phyloP scores from a whole-genome alignment of 2,888 invertebrate species.

The Scaptomyza tumidula region DNA sequence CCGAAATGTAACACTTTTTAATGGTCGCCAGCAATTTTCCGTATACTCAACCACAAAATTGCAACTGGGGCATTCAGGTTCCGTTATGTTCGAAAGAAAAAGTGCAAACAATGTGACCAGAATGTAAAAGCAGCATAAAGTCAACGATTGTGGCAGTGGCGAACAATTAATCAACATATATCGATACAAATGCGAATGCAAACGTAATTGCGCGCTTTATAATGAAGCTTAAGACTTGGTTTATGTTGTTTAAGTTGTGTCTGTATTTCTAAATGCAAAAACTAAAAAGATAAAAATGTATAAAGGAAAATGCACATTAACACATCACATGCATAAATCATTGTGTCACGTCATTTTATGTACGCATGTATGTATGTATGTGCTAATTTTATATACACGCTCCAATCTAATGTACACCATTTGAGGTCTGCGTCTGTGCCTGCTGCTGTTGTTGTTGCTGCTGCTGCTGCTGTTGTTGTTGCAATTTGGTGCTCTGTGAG shows the following conservation, averaged over 20 bases:
- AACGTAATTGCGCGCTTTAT: constrained; percentile 4
- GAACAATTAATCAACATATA: background rate
- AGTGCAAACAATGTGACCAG: background rate
- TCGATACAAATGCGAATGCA: background rate
- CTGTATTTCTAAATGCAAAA: constrained; percentile 59
- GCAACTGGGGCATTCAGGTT: background rate
- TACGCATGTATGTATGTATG: constrained; percentile 17
- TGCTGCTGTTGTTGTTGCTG: constrained; percentile 35
- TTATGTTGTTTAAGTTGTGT: constrained; percentile 29
- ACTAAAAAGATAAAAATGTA: constrained; percentile 9
- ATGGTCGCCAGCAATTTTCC: too few relatives aligned
- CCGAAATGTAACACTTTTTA: too few relatives aligned
- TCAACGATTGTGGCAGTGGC: background rate
- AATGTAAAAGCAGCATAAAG: background rate
- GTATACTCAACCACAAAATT: too few relatives aligned
- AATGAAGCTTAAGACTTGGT: constrained; percentile 4
- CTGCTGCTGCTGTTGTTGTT: constrained; percentile 46
- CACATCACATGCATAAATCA: constrained; percentile 35
- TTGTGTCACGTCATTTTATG: constrained; percentile 25
- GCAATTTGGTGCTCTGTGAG: constrained; percentile 82
- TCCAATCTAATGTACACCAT: constrained; percentile 47
- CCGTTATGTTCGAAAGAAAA: background rate
- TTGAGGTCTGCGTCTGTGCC: constrained; percentile 43
- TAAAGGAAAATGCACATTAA: constrained; percentile 46
- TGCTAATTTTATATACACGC: constrained; percentile 10